Evolutionary conservation across 2,888 invertebrate species (phyloP).

Genomic region (Anarsia innoxiella): DNA sequence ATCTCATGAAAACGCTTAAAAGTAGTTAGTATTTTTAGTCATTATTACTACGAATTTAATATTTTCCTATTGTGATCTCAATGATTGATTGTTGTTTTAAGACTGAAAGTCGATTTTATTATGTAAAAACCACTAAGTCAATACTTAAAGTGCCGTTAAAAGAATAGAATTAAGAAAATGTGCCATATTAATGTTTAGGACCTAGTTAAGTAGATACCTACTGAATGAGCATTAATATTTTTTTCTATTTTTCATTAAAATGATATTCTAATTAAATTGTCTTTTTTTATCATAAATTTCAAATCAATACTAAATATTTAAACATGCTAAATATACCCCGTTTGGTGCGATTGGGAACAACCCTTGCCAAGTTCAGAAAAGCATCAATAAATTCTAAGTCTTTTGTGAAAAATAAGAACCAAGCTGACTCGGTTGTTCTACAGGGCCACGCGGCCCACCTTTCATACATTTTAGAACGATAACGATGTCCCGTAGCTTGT

Average conservation of each 20-base stretch:
- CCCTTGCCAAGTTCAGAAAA: slow-evolving; percentile 2
- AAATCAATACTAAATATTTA: slow-evolving; percentile 1
- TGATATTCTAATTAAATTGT: background rate
- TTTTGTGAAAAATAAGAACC: slow-evolving; percentile 1
- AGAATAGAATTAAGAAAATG: background rate
- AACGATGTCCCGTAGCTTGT: slow-evolving; percentile 1
- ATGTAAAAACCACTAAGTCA: no score
- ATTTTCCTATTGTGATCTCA: no score
- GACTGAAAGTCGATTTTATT: no score
- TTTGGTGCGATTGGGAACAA: background rate
- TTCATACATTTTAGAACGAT: background rate
- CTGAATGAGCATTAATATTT: no score
- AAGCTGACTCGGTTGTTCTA: slow-evolving; percentile 1
- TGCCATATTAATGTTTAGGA: no score
- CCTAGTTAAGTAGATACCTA: no score
- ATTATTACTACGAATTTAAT: no score
- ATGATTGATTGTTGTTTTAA: no score
- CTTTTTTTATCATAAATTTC: background rate
- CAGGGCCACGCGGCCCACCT: slow-evolving; percentile 5
- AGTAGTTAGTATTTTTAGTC: background rate
- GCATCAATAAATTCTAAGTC: slow-evolving; percentile 2
- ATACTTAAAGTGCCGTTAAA: no score
- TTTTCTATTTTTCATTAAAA: background rate
- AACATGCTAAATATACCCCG: background rate
- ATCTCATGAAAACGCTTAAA: background rate